Base-by-base conservation (phyloP, 2,888 invertebrate species). In the Lasioglossum figueresi region DNA sequence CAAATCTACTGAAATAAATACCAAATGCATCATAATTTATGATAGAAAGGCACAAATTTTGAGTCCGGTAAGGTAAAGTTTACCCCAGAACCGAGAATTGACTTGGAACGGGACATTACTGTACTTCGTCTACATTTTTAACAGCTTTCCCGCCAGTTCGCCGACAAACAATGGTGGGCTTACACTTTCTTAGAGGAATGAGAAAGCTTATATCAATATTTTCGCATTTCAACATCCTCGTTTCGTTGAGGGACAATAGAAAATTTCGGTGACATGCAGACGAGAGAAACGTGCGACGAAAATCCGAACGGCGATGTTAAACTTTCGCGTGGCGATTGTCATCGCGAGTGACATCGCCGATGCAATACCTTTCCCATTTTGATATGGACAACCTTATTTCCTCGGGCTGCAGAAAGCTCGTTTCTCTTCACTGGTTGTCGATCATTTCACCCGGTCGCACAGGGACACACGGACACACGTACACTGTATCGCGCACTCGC, bases 351-450 rank as follows among this genome's bases (percentile, higher is more conserved):
- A 68, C 68, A 45, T 45, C n/a, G n/a, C 45, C 31, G 3, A 8
- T 0, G 16, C 31, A 59, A 76, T 86, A 84, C 81, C 80, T 85
- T 81, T 71, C 74, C 86, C 86, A 86, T 86, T 76, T 81, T 59
- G 80, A 85, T 70, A 23, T 19, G 31, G 43, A 73, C 63, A 76
- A 34, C 23, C 31, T 76, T 76, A n/a, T 66, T 52, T 79, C 27
- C 45, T 70, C 27, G 79, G 34, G 14, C 19, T n/a, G 48, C 31
- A 74, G 78, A 59, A 40, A 56, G 23, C 31, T 76, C 76, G 72
- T 68, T 66, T 23, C 40, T 59, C 34, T 8, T 83, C 68, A 56
- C 59, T 63, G 71, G 43, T 31, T 23, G 77, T 71, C 71, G 75
- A 76, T 75, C 83, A 71, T 83, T 37, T 68, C 68, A 37, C 23